Conservation (phyloP, 2,113 vertebrate genomes). For the Phylloscopus whistleri region DNA sequence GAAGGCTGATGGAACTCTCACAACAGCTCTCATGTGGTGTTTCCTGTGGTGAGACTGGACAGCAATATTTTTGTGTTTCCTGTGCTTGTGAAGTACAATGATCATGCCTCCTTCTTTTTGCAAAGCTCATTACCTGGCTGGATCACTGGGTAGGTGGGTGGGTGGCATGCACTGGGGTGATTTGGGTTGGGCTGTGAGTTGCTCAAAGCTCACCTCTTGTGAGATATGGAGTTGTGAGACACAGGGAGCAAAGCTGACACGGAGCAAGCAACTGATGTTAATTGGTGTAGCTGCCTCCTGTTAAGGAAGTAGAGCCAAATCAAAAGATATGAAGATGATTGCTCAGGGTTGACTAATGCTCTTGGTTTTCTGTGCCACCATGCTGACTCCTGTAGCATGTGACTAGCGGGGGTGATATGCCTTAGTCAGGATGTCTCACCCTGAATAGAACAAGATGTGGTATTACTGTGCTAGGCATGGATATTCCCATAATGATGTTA, state of each 20-base stretch:
- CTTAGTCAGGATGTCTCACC: not conserved
- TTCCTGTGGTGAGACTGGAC: not conserved
- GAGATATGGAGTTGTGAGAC: not conserved
- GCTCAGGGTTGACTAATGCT: not conserved
- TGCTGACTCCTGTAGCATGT: not conserved
- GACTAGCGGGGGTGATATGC: not conserved
- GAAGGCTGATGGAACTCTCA: not conserved
- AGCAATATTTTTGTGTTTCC: not conserved
- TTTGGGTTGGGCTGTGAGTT: not conserved
- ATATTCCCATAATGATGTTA: not conserved
- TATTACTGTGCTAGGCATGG: not conserved
- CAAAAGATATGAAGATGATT: not conserved
- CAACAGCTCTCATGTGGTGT: not conserved
- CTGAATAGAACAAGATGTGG: not conserved
- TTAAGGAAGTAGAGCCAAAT: not conserved
- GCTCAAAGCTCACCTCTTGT: rapidly evolving
- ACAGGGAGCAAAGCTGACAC: rapidly evolving
- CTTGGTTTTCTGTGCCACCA: not conserved
- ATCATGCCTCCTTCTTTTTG: not conserved
- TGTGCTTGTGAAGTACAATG: not conserved
- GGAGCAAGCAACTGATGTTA: not conserved
- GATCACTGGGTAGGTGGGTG: not conserved
- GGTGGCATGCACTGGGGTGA: not conserved
- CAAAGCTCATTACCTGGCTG: not conserved
- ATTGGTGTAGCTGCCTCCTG: not conserved